Percentiles rank a stretch among this genome's conserved stretches.
Conservation (phyloP, 2,797 vertebrate species). For the Acipenser oxyrinchus region DNA sequence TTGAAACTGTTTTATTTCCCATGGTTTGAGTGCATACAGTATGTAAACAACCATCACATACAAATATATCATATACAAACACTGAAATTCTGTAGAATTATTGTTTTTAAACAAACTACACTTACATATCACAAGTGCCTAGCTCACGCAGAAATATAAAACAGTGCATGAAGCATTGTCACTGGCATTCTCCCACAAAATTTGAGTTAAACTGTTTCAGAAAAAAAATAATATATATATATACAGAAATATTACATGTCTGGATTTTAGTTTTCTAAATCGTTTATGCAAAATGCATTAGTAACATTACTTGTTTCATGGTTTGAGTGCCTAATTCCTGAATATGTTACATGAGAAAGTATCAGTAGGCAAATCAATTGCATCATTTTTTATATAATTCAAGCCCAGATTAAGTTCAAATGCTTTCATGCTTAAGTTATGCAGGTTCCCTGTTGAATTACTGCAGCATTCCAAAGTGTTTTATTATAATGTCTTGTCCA, state of each 20-base stretch:
- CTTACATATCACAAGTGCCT: conserved; percentile 16
- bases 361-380: too few species aligned
- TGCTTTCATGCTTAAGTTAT: too few species aligned
- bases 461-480: too few species aligned
- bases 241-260: conserved; percentile 2
- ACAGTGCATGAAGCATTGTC: conserved; percentile 4
- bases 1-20: conserved; percentile 26
- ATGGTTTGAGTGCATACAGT: conserved; percentile 16
- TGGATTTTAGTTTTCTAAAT: conserved; percentile 3
- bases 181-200: conserved; percentile 11
- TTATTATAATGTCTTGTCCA: too few species aligned
- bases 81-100: conserved; percentile 10
- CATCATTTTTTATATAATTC: too few species aligned
- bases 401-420: too few species aligned
- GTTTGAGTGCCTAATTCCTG: too few species aligned
- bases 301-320: too few species aligned
- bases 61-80: conserved; percentile 21
- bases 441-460: too few species aligned
- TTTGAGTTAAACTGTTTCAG: conserved; percentile 6
- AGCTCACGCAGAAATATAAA: conserved; percentile 12
- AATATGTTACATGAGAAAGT: too few species aligned
- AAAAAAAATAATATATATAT: background rate
- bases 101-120: conserved; percentile 20
- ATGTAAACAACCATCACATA: conserved; percentile 22
- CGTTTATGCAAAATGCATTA: too few species aligned